Evolutionary conservation across 2,797 vertebrate species (phyloP).

Genomic region (Cossypha polioptera): DNA sequence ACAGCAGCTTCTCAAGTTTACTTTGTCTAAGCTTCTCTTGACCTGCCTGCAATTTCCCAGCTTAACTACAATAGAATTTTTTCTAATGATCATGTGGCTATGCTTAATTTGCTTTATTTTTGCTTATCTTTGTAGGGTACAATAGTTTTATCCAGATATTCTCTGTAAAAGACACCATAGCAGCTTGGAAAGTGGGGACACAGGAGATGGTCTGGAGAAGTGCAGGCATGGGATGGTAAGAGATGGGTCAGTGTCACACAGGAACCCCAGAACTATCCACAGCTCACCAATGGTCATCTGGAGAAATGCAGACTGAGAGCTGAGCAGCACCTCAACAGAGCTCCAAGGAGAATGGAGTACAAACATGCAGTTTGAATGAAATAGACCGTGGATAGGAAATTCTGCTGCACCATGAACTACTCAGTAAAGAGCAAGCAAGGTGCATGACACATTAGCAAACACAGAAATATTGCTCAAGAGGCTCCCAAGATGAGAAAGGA

Average conservation of each 20-base stretch:
- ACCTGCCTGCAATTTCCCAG: neutral
- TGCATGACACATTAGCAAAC: neutral
- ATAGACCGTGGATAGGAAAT: neutral
- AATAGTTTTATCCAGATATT: neutral
- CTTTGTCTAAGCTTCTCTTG: neutral
- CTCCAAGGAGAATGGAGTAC: neutral
- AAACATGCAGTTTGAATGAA: neutral
- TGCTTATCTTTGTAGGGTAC: neutral
- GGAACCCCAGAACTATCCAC: neutral
- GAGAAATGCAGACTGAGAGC: neutral
- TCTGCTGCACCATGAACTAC: neutral
- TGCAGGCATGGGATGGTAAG: neutral
- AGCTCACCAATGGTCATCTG: accelerated
- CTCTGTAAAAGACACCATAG: neutral
- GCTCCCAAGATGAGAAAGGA: neutral
- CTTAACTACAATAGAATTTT: neutral
- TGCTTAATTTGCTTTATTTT: neutral
- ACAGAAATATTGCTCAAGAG: neutral
- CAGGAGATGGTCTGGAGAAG: neutral
- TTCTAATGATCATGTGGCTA: neutral
- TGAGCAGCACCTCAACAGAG: neutral
- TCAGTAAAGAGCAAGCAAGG: neutral
- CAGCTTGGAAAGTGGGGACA: neutral
- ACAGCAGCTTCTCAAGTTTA: neutral
- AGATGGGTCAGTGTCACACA: neutral